Evolutionary conservation across 2,888 invertebrate species (phyloP), one percentile per base, ranked within the genome.

Genomic region (Mystacides longicornis): DNA sequence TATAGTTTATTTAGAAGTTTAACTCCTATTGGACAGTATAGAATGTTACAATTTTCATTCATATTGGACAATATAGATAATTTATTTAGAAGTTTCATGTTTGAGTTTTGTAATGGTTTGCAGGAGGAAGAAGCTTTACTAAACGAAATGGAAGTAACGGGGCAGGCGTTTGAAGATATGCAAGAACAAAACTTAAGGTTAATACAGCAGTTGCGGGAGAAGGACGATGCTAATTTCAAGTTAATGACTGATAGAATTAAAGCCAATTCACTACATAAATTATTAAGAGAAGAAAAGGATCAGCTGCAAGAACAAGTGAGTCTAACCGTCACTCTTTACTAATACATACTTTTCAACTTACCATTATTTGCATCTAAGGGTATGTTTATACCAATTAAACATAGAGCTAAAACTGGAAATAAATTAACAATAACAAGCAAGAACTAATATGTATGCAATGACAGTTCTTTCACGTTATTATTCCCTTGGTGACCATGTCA

Each of bases 91-190:
- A 14, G 7, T 31, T 31, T 9, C 14, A 9, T 31, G 18, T 47
- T 19, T 47, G 47, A 20, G n/a, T 47, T 47, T 19, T n/a, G 56
- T 55, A 58, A 47, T n/a, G n/a, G n/a, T 55, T 64, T 64, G 58
- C 70, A 87, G 82, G 95, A 97, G 70, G 97, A 98, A 71, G 97
- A 98, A 68, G 95, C 96, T 0, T 77, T 99, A 51, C 77, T 98
- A 16, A 97, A 93, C 69, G 99, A 99, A 74, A 97, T 99, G 94
- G 98, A 99, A 70, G 95, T 96, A 2, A 99, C 98, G 0, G 98
- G 98, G 0, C 97, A 97, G 71, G 98, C 98, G 1, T 96, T 96
- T 68, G 98, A 99, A 70, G 98, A 99, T 67, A 96, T 97, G 95
- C 97, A 98, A 74, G 97, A 98, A 66, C 97, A 97, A 75, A 97